These are phyloP conservation scores for Myiothlypis coronata DNA, from an alignment of 2,797 vertebrate species.

Conservation along the genomic window DNA sequence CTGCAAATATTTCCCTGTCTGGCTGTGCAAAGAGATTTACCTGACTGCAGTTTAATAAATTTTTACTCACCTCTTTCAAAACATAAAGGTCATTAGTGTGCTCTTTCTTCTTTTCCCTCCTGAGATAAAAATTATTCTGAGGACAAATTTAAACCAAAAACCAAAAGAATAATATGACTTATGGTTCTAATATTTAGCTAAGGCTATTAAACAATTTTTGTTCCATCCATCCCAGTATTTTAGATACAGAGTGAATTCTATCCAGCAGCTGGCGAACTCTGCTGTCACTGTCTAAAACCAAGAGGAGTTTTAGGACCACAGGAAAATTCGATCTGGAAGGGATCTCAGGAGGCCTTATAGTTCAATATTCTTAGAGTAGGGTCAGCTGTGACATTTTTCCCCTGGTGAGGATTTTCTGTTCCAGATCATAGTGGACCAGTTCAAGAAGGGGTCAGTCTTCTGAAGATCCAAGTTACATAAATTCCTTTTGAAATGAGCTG, in stretches of 20 bases:
- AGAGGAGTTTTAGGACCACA: neutral
- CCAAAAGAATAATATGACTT: neutral
- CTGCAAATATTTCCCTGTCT: slow-evolving; percentile 54
- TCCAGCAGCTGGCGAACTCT: neutral
- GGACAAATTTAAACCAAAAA: slow-evolving; percentile 14
- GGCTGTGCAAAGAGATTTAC: slow-evolving; percentile 50
- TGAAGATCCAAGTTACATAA: neutral
- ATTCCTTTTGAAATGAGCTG: neutral
- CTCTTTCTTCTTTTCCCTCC: neutral
- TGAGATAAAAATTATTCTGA: slow-evolving; percentile 22
- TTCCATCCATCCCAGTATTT: neutral
- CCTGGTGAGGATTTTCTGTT: neutral
- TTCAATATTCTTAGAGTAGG: neutral
- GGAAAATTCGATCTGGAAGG: neutral
- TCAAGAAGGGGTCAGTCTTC: neutral
- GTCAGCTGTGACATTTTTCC: neutral
- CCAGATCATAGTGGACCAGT: neutral
- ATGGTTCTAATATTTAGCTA: slow-evolving; percentile 13
- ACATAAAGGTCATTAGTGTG: slow-evolving; percentile 47
- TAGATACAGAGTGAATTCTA: neutral
- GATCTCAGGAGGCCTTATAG: neutral
- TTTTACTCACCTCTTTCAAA: slow-evolving; percentile 30
- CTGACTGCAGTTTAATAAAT: slow-evolving; percentile 55
- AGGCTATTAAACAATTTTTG: neutral
- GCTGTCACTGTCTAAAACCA: neutral